Percentiles rank a stretch among this genome's conserved stretches.
phyloP scores from a whole-genome alignment of 1,140 invertebrate genomes.

The Tyrophagus putrescentiae region DNA sequence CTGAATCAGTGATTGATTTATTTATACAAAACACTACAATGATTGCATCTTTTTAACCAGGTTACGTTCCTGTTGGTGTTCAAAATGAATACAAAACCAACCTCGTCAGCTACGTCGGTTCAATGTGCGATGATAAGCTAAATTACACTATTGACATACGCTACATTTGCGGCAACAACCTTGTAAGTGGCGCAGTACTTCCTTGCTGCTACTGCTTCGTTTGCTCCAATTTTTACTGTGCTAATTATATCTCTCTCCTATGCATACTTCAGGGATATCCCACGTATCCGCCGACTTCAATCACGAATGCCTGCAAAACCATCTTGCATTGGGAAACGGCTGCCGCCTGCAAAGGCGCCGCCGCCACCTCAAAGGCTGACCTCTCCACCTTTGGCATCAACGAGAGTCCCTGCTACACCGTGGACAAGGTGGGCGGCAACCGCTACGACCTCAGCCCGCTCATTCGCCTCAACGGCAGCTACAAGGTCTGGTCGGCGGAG shows the following conservation, averaged over 20 bases:
- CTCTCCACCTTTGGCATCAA: conserved; percentile 10
- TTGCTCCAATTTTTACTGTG: no score
- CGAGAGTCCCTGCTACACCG: conserved; percentile 24
- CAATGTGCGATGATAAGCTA: not conserved
- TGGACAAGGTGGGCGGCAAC: conserved; percentile 21
- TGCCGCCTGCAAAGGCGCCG: conserved; percentile 18
- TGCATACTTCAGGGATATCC: not conserved
- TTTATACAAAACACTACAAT: no score
- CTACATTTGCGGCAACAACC: conserved; percentile 10
- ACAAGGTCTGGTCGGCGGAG: conserved; percentile 19
- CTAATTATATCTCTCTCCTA: no score
- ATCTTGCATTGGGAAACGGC: conserved; percentile 24
- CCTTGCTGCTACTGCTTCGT: no score
- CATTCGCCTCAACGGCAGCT: conserved; percentile 12
- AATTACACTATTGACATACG: conserved; percentile 10
- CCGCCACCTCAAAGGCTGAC: no score
- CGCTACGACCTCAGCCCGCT: conserved; percentile 23
- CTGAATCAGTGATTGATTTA: no score
- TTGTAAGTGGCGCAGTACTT: conserved; percentile 1
- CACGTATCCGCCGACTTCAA: conserved; percentile 17
- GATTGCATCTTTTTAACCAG: conserved; percentile 5
- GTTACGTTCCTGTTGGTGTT: not conserved
- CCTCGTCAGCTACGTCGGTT: not conserved
- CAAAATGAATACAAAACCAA: not conserved
- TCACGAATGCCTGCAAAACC: conserved; percentile 16